These are phyloP conservation scores for Podotricha telesiphe DNA, from an alignment of 2,888 invertebrate genomes.

Conservation along the genomic window DNA sequence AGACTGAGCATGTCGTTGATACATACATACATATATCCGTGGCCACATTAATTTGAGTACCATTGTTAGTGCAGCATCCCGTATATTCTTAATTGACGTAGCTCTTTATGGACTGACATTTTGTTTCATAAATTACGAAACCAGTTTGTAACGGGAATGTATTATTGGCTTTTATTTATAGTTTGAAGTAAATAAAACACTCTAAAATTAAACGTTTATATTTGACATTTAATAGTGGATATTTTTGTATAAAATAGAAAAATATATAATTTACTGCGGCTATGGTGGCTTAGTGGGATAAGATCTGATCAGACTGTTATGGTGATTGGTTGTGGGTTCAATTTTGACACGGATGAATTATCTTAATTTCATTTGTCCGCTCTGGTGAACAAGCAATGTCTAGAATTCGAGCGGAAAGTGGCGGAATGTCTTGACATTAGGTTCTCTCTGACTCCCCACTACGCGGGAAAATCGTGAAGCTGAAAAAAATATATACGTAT, in stretches of 20 bases:
- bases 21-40: constrained; percentile 18
- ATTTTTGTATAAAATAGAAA: neutral
- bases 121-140: constrained; percentile 38
- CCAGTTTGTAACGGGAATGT: constrained; percentile 19
- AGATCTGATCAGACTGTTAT: too few species aligned
- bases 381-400: too few species aligned
- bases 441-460: too few species aligned
- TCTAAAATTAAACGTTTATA: neutral
- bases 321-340: too few species aligned
- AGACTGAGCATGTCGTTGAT: constrained; percentile 42
- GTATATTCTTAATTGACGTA: constrained; percentile 48
- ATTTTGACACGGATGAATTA: too few species aligned
- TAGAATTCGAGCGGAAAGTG: too few species aligned
- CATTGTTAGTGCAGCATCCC: constrained; percentile 44
- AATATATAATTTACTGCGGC: neutral
- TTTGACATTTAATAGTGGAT: neutral
- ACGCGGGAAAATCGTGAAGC: too few species aligned
- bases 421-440: too few species aligned
- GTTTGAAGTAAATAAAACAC: constrained; percentile 16
- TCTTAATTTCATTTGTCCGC: too few species aligned
- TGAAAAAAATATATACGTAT: too few species aligned
- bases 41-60: constrained; percentile 52
- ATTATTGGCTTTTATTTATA: constrained; percentile 25
- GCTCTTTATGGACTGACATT: constrained; percentile 37
- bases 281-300: too few species aligned